Evolutionary conservation across 2,113 vertebrate genomes (phyloP).

Genomic region (Struthio camelus): DNA sequence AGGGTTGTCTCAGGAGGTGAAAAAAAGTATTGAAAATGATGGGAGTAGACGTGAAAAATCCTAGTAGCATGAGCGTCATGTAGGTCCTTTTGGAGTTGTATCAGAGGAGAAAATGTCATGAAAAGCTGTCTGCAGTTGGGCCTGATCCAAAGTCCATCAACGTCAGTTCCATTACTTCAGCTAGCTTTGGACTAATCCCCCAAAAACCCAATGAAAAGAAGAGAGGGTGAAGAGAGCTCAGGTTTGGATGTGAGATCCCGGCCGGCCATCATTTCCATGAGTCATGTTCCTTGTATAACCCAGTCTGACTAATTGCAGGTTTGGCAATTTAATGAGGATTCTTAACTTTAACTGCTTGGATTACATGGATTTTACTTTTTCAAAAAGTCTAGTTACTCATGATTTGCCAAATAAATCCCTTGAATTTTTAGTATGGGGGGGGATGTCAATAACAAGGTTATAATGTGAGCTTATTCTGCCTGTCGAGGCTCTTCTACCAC

Average conservation of each 20-base stretch:
- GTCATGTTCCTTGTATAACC: accelerated
- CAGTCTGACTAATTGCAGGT: neutral
- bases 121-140: neutral
- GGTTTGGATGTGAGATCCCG: neutral
- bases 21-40: constrained; percentile 46
- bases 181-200: neutral
- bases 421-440: neutral
- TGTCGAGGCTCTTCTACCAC: neutral
- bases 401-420: neutral
- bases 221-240: neutral
- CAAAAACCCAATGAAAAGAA: neutral
- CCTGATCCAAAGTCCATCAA: neutral
- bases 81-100: neutral
- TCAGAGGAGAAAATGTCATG: neutral
- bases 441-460: neutral
- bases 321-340: neutral
- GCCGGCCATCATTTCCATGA: neutral
- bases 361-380: neutral
- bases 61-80: neutral
- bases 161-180: neutral
- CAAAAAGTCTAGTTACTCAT: neutral
- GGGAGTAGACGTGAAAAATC: constrained; percentile 32
- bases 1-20: constrained; percentile 1
- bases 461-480: neutral
- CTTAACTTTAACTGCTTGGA: neutral